Base-by-base conservation (phyloP, 2,797 vertebrate species). In the Lophotriccus pileatus region DNA sequence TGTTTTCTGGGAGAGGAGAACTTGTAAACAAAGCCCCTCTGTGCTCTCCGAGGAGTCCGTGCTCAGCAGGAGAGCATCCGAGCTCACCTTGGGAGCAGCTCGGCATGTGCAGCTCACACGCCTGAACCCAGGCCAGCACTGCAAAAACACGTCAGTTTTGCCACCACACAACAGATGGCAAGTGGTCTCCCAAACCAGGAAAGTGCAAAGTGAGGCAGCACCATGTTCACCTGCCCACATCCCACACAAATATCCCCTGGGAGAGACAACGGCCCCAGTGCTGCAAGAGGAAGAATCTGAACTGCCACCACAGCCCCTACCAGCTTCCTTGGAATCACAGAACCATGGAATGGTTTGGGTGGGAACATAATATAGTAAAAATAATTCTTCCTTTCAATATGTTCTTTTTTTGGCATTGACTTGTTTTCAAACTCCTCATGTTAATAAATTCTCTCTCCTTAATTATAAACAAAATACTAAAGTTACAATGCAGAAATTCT, bases 101-200 rank as follows among this genome's bases (percentile, higher is more conserved):
- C 14, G 1, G 69, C 66, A 14, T 1, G 2, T 2, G 52, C 19
- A 39, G 64, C 66, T 62, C 64, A 9, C 59, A 12, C 0, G 1
- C 16, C 52, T 50, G 32, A 39, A 18, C 39, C 4, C 2, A 15
- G 70, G 49, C 37, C 50, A 39, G 4, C 6, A 4, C 0, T 2
- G 28, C 47, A 36, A 32, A 22, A 39, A 9, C 0, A 0, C 0
- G 2, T 2, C 8, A 2, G 2, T 1, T 53, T 1, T 64, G 60
- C 6, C 41, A 37, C 28, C 10, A 4, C 0, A 28, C 16, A 7
- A 24, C 14, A 64, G 47, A 23, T 16, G 32, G 20, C 3, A 50
- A 0, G 0, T 13, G 12, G 16, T 36, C 59, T 19, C 10, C 58
- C 39, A 52, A 74, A 20, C 25, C 20, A 34, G 22, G 37, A 14